Evolutionary conservation across 2,113 vertebrate species (phyloP).

Genomic region (Esox niger): DNA sequence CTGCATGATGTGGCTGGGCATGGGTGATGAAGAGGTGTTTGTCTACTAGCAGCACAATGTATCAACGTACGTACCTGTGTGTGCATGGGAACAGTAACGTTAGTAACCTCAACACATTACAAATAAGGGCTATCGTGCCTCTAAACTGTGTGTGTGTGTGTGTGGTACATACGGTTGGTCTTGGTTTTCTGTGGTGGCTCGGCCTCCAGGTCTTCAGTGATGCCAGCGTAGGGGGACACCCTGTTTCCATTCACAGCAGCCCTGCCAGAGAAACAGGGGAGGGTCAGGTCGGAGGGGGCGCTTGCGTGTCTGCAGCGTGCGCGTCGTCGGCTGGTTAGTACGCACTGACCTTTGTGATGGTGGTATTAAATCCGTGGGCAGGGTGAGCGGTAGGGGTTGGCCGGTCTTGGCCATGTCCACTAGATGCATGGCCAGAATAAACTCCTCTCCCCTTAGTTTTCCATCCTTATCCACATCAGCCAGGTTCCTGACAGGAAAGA

Average conservation of each 20-base stretch:
- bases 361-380: constrained; percentile 86
- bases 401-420: constrained; percentile 88
- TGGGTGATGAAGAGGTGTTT: too few species aligned
- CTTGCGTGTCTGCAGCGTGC: constrained; percentile 1
- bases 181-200: constrained; percentile 84
- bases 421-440: constrained; percentile 95
- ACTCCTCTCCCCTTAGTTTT: constrained; percentile 94
- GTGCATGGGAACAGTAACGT: too few species aligned
- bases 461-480: constrained; percentile 93
- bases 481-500: constrained; percentile 76
- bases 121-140: too few species aligned
- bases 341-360: constrained; percentile 80
- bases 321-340: background rate
- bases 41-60: too few species aligned
- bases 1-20: too few species aligned
- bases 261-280: constrained; percentile 33
- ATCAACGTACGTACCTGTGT: too few species aligned
- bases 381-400: constrained; percentile 82
- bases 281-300: background rate
- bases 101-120: too few species aligned
- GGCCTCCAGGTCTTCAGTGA: constrained; percentile 75
- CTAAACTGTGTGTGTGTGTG: constrained; percentile 13
- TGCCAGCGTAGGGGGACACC: constrained; percentile 70
- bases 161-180: constrained; percentile 60
- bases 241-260: constrained; percentile 77